These are phyloP conservation scores for Rhegmatorhina hoffmannsi DNA, from an alignment of 2,113 vertebrate genomes.

Conservation along the genomic window DNA sequence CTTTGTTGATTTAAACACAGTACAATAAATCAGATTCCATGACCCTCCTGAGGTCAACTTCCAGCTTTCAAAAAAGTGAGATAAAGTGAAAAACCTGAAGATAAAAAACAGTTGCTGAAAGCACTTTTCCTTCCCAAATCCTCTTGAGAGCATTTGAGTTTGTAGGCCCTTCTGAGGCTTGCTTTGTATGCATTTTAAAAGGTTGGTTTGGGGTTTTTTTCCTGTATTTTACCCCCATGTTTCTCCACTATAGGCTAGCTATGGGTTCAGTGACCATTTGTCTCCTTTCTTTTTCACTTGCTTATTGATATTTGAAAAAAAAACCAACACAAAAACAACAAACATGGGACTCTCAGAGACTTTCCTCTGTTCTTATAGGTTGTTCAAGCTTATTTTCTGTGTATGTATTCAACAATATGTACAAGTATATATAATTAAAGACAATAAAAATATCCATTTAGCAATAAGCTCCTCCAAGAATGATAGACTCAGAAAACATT, in stretches of 20 bases:
- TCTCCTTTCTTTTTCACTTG: background rate
- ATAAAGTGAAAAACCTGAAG: slow-evolving; percentile 25
- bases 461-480: background rate
- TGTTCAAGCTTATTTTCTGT: background rate
- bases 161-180: background rate
- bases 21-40: slow-evolving; percentile 24
- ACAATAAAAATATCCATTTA: background rate
- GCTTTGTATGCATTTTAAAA: slow-evolving; percentile 26
- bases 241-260: background rate
- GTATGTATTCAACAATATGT: background rate
- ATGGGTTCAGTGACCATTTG: background rate
- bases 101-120: slow-evolving; percentile 49
- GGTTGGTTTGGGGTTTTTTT: background rate
- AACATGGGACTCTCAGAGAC: background rate
- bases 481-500: background rate
- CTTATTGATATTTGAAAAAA: background rate
- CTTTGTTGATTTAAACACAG: slow-evolving; percentile 33
- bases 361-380: background rate
- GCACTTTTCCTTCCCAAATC: background rate
- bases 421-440: background rate
- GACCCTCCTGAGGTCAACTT: slow-evolving; percentile 1
- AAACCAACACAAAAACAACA: no score
- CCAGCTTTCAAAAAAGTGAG: slow-evolving; percentile 25
- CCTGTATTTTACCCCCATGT: background rate
- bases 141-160: slow-evolving; percentile 33